A percentile compares a stretch with the other conserved stretches of the same genome.
Conservation (phyloP, 1,140 invertebrate genomes). For the Euwallacea similis region DNA sequence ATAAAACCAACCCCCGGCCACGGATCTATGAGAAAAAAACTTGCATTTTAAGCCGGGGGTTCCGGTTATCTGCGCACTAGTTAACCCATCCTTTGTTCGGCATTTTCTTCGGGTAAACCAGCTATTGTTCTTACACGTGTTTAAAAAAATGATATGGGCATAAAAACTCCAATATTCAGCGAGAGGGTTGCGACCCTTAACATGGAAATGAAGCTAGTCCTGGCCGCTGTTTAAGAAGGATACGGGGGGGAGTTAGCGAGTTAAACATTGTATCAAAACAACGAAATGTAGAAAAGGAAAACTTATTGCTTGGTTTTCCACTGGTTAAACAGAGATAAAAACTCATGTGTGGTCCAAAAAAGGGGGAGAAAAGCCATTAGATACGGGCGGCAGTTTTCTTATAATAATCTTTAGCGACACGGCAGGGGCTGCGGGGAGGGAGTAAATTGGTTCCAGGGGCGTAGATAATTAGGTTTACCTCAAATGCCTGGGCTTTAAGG, state of each 20-base stretch:
- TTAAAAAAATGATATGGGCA: slow-evolving; percentile 14
- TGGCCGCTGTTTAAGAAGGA: neutral
- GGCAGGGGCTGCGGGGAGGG: neutral
- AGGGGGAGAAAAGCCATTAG: slow-evolving; percentile 31
- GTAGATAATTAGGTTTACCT: slow-evolving; percentile 9
- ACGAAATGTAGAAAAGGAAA: neutral
- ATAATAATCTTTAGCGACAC: slow-evolving; percentile 35
- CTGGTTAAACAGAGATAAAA: slow-evolving; percentile 33
- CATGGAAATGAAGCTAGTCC: too few species aligned
- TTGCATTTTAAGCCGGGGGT: slow-evolving; percentile 10
- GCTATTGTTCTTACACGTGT: slow-evolving; percentile 25
- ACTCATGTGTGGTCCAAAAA: slow-evolving; percentile 21
- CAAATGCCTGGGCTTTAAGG: too few species aligned
- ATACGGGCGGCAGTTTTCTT: slow-evolving; percentile 32
- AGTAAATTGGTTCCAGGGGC: slow-evolving; percentile 16
- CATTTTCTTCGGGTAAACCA: slow-evolving; percentile 19
- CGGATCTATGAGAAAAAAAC: slow-evolving; percentile 24
- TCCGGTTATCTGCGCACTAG: slow-evolving; percentile 11
- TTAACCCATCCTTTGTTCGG: slow-evolving; percentile 22
- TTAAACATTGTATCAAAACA: too few species aligned
- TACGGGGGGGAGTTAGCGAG: too few species aligned
- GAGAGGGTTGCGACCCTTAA: neutral
- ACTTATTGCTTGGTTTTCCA: slow-evolving; percentile 19
- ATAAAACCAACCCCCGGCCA: slow-evolving; percentile 7
- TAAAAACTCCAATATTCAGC: slow-evolving; percentile 9